A percentile compares a stretch with the other conserved stretches of the same genome.
These are phyloP conservation scores for Oscheius myriophilus DNA, from an alignment of 2,888 invertebrate genomes.

Conservation along the genomic window DNA sequence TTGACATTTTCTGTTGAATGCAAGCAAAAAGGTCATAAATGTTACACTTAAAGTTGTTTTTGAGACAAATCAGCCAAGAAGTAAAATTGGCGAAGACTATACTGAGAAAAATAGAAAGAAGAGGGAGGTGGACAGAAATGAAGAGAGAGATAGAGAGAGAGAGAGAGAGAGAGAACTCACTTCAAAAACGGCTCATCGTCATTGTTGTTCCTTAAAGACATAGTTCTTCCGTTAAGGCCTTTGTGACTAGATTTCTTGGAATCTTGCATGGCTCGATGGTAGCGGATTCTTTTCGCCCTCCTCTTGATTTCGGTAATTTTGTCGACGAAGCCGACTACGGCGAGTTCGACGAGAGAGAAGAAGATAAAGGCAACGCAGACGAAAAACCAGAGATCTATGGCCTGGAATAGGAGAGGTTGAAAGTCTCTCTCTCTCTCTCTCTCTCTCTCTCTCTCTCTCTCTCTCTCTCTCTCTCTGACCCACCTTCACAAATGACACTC, in stretches of 20 bases:
- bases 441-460: neutral
- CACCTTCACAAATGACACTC: slow-evolving; percentile 69
- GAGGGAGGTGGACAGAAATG: too few relatives aligned
- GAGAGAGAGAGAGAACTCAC: too few relatives aligned
- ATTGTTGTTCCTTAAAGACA: slow-evolving; percentile 6
- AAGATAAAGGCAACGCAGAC: slow-evolving; percentile 70
- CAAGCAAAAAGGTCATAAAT: too few relatives aligned
- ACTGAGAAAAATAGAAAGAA: too few relatives aligned
- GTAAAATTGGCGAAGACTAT: too few relatives aligned
- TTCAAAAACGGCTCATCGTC: slow-evolving; percentile 39
- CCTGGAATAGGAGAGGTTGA: slow-evolving; percentile 39
- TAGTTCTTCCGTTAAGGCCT: slow-evolving; percentile 8
- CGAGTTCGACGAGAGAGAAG: slow-evolving; percentile 68
- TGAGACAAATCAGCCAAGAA: too few relatives aligned
- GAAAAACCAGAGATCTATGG: slow-evolving; percentile 70
- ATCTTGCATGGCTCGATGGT: slow-evolving; percentile 39
- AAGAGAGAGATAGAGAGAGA: too few relatives aligned
- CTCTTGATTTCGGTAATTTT: slow-evolving; percentile 59
- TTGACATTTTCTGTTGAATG: too few relatives aligned
- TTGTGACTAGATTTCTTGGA: slow-evolving; percentile 10
- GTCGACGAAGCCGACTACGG: slow-evolving; percentile 69
- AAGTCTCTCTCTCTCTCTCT: neutral
- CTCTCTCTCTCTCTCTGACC: neutral
- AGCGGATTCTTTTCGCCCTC: slow-evolving; percentile 45
- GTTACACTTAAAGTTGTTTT: too few relatives aligned